Evolutionary conservation across 1,140 invertebrate species (phyloP).

Genomic region (Sminthurides bifidus): DNA sequence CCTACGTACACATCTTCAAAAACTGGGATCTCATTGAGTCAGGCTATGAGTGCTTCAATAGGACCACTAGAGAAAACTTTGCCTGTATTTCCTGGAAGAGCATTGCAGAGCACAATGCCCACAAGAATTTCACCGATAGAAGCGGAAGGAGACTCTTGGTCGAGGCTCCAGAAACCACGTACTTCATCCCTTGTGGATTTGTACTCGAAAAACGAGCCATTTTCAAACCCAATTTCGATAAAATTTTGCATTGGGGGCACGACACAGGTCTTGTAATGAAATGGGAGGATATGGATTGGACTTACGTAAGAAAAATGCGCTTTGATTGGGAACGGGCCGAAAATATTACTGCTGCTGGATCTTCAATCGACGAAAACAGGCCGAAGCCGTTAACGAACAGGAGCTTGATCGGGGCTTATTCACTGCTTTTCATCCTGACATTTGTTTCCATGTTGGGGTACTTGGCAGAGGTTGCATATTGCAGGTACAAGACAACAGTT

Average conservation of each 20-base stretch:
- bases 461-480: no score
- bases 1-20: constrained; percentile 14
- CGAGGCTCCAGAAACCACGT: constrained; percentile 3
- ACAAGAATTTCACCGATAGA: constrained; percentile 16
- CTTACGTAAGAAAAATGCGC: neutral
- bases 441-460: no score
- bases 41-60: constrained; percentile 13
- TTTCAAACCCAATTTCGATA: constrained; percentile 12
- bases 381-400: no score
- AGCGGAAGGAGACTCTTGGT: constrained; percentile 2
- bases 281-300: constrained; percentile 7
- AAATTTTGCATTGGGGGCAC: neutral
- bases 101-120: constrained; percentile 6
- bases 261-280: constrained; percentile 7
- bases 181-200: constrained; percentile 5
- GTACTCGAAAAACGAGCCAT: constrained; percentile 10
- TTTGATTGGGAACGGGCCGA: constrained; percentile 1
- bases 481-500: no score
- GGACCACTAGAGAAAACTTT: constrained; percentile 2
- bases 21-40: constrained; percentile 13
- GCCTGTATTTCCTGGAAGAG: constrained; percentile 19
- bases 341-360: no score
- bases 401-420: no score
- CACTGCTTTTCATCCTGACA: no score
- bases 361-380: no score